Percentiles rank a stretch among this genome's conserved stretches.
Evolutionary conservation across 1,140 invertebrate genomes (phyloP).

Genomic region (Temnothorax nylanderi): DNA sequence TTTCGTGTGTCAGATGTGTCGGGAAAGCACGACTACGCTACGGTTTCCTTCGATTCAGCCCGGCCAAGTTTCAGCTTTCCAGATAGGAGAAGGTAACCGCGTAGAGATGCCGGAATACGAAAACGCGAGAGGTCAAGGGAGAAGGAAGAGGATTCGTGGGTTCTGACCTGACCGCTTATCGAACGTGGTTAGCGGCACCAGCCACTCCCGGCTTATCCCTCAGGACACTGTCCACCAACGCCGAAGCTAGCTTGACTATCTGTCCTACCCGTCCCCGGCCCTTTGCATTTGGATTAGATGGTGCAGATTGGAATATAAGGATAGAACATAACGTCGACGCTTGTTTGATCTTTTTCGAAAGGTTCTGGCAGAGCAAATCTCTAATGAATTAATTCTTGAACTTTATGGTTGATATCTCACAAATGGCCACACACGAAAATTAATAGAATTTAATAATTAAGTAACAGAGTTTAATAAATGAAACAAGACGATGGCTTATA

Average conservation of each 20-base stretch:
- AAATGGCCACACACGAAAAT: background rate
- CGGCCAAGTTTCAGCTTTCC: slow-evolving; percentile 57
- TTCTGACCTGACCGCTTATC: slow-evolving; percentile 74
- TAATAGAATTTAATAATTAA: background rate
- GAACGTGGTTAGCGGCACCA: slow-evolving; percentile 72
- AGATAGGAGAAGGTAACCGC: slow-evolving; percentile 48
- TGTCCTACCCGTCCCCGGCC: slow-evolving; percentile 45
- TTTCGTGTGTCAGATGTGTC: background rate
- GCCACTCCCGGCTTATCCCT: slow-evolving; percentile 75
- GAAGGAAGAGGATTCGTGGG: slow-evolving; percentile 58
- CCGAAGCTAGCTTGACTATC: slow-evolving; percentile 69
- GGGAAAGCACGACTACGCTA: background rate
- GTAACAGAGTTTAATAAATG: background rate
- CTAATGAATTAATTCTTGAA: slow-evolving; percentile 5
- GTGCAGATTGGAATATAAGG: slow-evolving; percentile 31
- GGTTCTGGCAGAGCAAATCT: background rate
- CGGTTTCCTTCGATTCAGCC: slow-evolving; percentile 47
- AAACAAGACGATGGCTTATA: background rate
- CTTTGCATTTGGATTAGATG: slow-evolving; percentile 60
- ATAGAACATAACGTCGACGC: slow-evolving; percentile 31
- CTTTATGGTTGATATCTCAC: background rate
- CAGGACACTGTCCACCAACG: slow-evolving; percentile 66
- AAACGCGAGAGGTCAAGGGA: slow-evolving; percentile 44
- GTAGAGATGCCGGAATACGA: slow-evolving; percentile 60
- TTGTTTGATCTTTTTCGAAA: slow-evolving; percentile 11